These are phyloP conservation scores for Cataglyphis cursor DNA, from an alignment of 2,888 invertebrate species.

Conservation along the genomic window DNA sequence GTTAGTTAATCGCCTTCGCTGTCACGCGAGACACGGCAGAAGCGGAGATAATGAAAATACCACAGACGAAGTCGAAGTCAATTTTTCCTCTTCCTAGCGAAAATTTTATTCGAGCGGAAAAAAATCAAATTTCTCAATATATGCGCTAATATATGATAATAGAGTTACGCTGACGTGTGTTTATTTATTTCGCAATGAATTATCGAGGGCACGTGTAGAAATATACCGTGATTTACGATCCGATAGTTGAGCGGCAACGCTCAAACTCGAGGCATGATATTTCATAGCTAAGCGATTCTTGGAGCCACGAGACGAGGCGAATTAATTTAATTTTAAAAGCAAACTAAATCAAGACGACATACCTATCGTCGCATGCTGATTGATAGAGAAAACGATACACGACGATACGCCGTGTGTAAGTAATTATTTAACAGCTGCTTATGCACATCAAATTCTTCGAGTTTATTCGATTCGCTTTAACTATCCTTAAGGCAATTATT, in stretches of 20 bases:
- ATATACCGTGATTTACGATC: conserved; percentile 47
- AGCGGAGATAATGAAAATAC: neutral
- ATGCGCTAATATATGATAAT: neutral
- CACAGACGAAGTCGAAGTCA: neutral
- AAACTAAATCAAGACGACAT: conserved; percentile 47
- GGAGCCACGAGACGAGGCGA: conserved; percentile 38
- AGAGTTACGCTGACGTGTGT: neutral
- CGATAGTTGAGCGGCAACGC: conserved; percentile 32
- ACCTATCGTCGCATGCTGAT: conserved; percentile 41
- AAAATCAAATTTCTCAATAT: neutral
- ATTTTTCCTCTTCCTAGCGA: neutral
- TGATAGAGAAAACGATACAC: conserved; percentile 23
- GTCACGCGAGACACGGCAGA: neutral
- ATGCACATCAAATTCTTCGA: neutral
- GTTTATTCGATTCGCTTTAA: neutral
- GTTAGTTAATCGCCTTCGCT: conserved; percentile 12
- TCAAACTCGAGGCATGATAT: conserved; percentile 39
- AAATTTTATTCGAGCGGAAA: neutral
- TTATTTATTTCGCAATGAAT: conserved; percentile 28
- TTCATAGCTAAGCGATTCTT: conserved; percentile 65
- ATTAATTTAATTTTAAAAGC: conserved; percentile 70
- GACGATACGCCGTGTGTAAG: neutral
- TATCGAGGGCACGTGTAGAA: conserved; percentile 24
- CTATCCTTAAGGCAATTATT: neutral
- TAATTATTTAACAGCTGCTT: conserved; percentile 6